phyloP scores from a whole-genome alignment of 2,888 invertebrate genomes.

The Ceratothoa steindachneri region DNA sequence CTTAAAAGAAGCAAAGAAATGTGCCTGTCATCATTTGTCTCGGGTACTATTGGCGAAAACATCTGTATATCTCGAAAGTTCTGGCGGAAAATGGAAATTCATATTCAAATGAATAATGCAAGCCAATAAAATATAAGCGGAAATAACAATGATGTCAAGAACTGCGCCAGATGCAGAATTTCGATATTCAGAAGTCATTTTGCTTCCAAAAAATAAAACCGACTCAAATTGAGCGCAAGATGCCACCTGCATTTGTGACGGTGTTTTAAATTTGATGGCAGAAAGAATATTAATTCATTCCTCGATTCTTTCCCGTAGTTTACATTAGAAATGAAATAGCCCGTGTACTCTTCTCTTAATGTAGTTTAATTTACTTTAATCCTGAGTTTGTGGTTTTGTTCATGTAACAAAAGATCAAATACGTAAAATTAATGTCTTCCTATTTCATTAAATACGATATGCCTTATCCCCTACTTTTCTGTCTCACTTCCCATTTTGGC shows the following conservation, averaged over 20 bases:
- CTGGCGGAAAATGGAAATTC: not conserved
- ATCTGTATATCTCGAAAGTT: not conserved
- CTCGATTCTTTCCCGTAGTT: too few relatives aligned
- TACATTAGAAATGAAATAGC: too few relatives aligned
- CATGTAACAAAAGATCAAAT: not conserved
- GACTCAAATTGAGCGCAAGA: not conserved
- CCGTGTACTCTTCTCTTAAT: too few relatives aligned
- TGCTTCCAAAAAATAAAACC: too few relatives aligned
- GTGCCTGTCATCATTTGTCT: too few relatives aligned
- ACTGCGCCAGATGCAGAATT: not conserved
- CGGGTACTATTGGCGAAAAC: not conserved
- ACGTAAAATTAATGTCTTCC: slow-evolving; percentile 7
- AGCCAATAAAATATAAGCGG: not conserved
- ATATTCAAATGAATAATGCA: not conserved
- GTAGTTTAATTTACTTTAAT: too few relatives aligned
- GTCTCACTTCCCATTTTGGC: not conserved
- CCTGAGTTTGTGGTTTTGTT: too few relatives aligned
- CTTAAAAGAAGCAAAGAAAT: too few relatives aligned
- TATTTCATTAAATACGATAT: slow-evolving; percentile 7
- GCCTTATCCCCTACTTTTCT: not conserved
- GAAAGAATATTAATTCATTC: too few relatives aligned
- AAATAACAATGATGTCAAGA: not conserved
- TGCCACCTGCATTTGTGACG: not conserved
- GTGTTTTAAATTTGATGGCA: too few relatives aligned
- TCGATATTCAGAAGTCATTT: not conserved